phyloP scores from a whole-genome alignment of 2,888 invertebrate species.

The Nemotelus pantherinus region DNA sequence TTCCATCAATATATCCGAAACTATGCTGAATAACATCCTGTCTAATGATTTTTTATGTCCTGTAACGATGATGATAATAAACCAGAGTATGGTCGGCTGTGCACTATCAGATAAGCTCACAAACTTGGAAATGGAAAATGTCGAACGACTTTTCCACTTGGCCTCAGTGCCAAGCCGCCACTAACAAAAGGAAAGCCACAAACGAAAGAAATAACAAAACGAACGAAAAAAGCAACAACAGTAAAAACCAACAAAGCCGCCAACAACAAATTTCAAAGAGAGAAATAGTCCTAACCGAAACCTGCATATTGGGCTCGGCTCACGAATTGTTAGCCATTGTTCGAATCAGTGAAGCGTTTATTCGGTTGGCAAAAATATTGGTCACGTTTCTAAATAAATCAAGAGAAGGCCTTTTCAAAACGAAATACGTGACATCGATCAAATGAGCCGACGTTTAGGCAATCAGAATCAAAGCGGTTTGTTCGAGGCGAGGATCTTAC shows the following conservation, averaged over 20 bases:
- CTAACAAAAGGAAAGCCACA: not conserved
- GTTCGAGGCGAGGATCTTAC: not conserved
- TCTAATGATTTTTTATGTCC: constrained; percentile 42
- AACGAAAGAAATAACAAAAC: not conserved
- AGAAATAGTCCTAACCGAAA: constrained; percentile 30
- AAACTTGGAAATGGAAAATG: constrained; percentile 8
- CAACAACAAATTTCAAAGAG: constrained; percentile 37
- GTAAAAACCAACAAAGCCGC: constrained; percentile 15
- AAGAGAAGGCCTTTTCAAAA: constrained; percentile 47
- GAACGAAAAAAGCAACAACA: not conserved
- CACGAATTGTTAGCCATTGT: constrained; percentile 40
- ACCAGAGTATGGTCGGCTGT: not conserved
- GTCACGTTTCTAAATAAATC: constrained; percentile 49
- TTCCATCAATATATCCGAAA: constrained; percentile 31
- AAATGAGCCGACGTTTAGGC: constrained; percentile 45
- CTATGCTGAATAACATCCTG: constrained; percentile 29
- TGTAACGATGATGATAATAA: constrained; percentile 39
- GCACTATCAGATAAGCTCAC: constrained; percentile 31
- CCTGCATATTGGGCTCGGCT: constrained; percentile 16
- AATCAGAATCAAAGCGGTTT: constrained; percentile 31
- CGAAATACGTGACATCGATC: constrained; percentile 47
- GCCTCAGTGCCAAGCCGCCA: not conserved
- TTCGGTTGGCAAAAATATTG: constrained; percentile 47
- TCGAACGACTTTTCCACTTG: constrained; percentile 29
- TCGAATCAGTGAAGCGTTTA: constrained; percentile 45